These are phyloP conservation scores for Hypothenemus hampei DNA, from an alignment of 1,140 invertebrate species.

Conservation along the genomic window DNA sequence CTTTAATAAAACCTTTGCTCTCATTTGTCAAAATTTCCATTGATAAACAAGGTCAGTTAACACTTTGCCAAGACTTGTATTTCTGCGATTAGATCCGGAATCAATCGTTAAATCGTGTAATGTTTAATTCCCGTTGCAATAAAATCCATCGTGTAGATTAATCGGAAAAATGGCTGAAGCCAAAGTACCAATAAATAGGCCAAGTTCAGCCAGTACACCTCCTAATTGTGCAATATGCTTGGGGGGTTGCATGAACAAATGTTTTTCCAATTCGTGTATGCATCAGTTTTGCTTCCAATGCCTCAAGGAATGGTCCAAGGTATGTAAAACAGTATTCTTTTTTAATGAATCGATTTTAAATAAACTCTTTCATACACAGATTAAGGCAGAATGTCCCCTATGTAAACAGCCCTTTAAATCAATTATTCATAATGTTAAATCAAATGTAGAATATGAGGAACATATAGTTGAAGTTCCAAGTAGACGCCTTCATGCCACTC, in stretches of 20 bases:
- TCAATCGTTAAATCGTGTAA: too few species aligned
- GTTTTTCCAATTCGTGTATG: slow-evolving; percentile 85
- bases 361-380: slow-evolving; percentile 44
- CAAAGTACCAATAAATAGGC: slow-evolving; percentile 27
- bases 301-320: slow-evolving; percentile 89
- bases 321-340: slow-evolving; percentile 42
- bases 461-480: slow-evolving; percentile 49
- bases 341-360: not conserved
- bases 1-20: too few species aligned
- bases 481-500: too few species aligned
- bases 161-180: slow-evolving; percentile 32
- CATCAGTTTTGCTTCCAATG: slow-evolving; percentile 94
- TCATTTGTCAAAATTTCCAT: too few species aligned
- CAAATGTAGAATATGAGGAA: slow-evolving; percentile 82
- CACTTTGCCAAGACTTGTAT: too few species aligned
- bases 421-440: slow-evolving; percentile 88
- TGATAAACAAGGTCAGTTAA: too few species aligned
- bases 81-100: too few species aligned
- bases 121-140: too few species aligned
- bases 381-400: slow-evolving; percentile 89
- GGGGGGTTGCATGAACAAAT: slow-evolving; percentile 78
- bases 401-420: slow-evolving; percentile 88
- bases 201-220: slow-evolving; percentile 60
- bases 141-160: too few species aligned
- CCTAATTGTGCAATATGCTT: slow-evolving; percentile 90